Evolutionary conservation across 2,797 vertebrate genomes (phyloP), one percentile per base, ranked within the genome.

Genomic region (Acropternis orthonyx): DNA sequence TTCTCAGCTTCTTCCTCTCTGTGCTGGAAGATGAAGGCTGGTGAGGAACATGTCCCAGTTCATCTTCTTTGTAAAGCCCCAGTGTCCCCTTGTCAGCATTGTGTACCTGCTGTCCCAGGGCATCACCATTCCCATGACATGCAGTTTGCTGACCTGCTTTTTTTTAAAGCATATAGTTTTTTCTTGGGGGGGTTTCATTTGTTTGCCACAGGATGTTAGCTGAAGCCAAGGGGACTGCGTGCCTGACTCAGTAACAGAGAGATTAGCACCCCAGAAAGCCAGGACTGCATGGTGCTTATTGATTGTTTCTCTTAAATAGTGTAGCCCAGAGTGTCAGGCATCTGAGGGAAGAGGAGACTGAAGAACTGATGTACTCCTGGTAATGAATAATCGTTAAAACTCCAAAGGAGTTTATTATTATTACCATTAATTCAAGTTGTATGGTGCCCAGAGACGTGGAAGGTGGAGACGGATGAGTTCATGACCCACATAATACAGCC

Each of bases 331-430:
- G 56, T 5, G 32, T 34, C 71, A 51, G 69, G 26, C n/a, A 37
- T 24, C 39, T 0, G 0, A 67, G 59, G 59, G 61, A 58, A 89
- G 49, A 85, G 68, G 61, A 63, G 54, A 12, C 74, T 65, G 81
- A 68, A 77, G 86, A 88, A 44, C 65, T 1, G 12, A 51, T 71
- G 71, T 76, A 67, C 72, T 91, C 26, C 77, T 80, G 65, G 43
- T 94, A 89, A 85, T 80, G 86, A 96, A 80, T 88, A 92, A 94
- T 93, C 68, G 0, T 93, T 92, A 68, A 66, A 52, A 68, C 75
- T 85, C 51, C 67, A 62, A 62, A 74, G 61, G 61, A 89, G 75
- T 89, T 94, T 83, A 76, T 91, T 90, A 85, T 86, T 86, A 87
- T 90, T 85, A 43, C 43, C 41, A 41, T 91, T 95, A 88, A 92